phyloP scores from a whole-genome alignment of 2,113 vertebrate species.

The Polypterus senegalus region DNA sequence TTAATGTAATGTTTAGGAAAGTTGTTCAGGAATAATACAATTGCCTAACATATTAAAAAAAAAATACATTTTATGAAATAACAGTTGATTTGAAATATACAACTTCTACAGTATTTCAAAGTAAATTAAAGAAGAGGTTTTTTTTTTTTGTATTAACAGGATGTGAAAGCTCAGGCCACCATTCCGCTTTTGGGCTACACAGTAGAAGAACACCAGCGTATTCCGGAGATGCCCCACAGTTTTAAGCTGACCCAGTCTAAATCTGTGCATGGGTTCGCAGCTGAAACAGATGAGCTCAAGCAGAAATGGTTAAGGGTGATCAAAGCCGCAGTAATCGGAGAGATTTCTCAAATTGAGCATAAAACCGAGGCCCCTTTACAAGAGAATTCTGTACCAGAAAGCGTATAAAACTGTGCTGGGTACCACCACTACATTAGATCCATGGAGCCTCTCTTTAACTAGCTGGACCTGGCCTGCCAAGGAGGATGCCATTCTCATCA shows the following conservation, averaged over 20 bases:
- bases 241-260: constrained; percentile 92
- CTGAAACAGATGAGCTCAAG: constrained; percentile 82
- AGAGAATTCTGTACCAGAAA: too few species aligned
- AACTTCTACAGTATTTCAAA: too few species aligned
- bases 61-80: too few species aligned
- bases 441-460: too few species aligned
- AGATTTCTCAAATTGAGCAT: constrained; percentile 42
- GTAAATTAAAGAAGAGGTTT: neutral
- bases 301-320: constrained; percentile 88
- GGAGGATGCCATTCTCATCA: too few species aligned
- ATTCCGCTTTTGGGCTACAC: constrained; percentile 87
- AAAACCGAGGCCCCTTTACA: constrained; percentile 15
- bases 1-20: too few species aligned
- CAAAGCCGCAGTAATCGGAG: constrained; percentile 74
- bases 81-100: too few species aligned
- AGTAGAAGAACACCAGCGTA: constrained; percentile 64
- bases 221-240: constrained; percentile 63
- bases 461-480: too few species aligned
- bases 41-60: too few species aligned
- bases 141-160: constrained; percentile 40
- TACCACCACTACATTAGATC: too few species aligned
- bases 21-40: too few species aligned
- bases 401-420: too few species aligned
- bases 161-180: constrained; percentile 85
- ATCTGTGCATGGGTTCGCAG: constrained; percentile 80